phyloP scores from a whole-genome alignment of 2,888 invertebrate species.

The Phanerotoma sp. region DNA sequence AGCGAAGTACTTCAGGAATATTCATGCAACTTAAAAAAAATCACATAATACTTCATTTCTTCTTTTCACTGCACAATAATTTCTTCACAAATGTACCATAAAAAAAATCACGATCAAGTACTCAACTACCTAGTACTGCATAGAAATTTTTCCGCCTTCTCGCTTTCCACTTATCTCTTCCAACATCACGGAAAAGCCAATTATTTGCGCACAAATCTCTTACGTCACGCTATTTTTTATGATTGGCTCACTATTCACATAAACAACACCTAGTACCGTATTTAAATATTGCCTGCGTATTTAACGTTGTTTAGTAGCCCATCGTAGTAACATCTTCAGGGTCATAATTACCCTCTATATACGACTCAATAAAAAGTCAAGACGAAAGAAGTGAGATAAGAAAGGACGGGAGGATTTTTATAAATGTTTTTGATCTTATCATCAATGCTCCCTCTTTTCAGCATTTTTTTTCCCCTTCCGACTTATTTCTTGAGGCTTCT shows the following conservation, averaged over 20 bases:
- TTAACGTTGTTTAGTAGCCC: neutral
- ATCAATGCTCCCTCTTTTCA: conserved; percentile 3
- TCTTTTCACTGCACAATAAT: no score
- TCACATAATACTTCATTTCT: no score
- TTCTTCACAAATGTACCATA: no score
- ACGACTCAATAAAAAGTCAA: conserved; percentile 5
- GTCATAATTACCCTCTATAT: conserved; percentile 11
- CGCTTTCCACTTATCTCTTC: neutral
- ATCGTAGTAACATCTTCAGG: conserved; percentile 1
- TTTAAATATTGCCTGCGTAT: no score
- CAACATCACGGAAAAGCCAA: conserved; percentile 11
- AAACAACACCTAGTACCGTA: neutral
- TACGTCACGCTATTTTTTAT: conserved; percentile 1
- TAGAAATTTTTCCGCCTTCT: conserved; percentile 7
- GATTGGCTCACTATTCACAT: neutral
- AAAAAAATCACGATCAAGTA: no score
- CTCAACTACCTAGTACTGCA: no score
- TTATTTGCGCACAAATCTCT: conserved; percentile 4
- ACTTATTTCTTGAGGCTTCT: neutral
- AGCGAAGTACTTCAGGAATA: no score
- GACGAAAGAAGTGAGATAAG: conserved; percentile 9
- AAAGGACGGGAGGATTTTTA: conserved; percentile 20
- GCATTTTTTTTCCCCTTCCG: conserved; percentile 6
- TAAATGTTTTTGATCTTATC: conserved; percentile 26
- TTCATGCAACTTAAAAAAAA: no score